phyloP scores from a whole-genome alignment of 2,797 vertebrate genomes.

The Pantherophis vulpinus region DNA sequence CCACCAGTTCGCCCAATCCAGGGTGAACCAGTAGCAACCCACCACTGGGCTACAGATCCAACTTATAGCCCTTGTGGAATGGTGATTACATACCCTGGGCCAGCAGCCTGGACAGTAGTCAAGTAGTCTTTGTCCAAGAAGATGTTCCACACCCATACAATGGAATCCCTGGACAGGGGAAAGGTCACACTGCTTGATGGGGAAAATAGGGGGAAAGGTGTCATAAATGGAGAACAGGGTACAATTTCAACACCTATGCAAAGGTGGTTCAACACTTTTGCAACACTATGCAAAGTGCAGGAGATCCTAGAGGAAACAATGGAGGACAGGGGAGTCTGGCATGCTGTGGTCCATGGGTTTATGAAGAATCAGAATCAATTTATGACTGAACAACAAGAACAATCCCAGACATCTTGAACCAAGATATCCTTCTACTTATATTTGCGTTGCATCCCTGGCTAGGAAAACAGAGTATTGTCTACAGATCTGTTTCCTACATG shows the following conservation, averaged over 20 bases:
- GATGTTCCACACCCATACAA: background rate
- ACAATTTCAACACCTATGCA: background rate
- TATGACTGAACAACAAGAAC: background rate
- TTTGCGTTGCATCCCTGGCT: background rate
- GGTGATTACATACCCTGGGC: background rate
- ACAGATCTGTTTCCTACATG: background rate
- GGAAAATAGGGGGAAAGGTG: background rate
- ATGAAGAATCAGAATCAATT: background rate
- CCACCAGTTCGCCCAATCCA: too few species aligned
- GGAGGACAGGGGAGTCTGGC: background rate
- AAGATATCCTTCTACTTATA: background rate
- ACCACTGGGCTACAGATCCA: background rate
- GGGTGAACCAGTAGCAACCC: too few species aligned
- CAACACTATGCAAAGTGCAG: background rate
- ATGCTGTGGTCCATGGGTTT: background rate
- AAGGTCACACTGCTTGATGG: background rate
- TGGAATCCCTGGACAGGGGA: background rate
- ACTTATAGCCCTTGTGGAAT: background rate
- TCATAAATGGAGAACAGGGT: background rate
- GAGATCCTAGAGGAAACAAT: background rate
- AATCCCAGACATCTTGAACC: background rate
- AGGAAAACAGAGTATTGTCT: background rate
- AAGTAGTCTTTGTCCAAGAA: background rate
- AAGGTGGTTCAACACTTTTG: background rate
- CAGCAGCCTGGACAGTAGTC: background rate